Evolutionary conservation across 2,797 vertebrate species (phyloP).

Genomic region (Bovichtus variegatus): DNA sequence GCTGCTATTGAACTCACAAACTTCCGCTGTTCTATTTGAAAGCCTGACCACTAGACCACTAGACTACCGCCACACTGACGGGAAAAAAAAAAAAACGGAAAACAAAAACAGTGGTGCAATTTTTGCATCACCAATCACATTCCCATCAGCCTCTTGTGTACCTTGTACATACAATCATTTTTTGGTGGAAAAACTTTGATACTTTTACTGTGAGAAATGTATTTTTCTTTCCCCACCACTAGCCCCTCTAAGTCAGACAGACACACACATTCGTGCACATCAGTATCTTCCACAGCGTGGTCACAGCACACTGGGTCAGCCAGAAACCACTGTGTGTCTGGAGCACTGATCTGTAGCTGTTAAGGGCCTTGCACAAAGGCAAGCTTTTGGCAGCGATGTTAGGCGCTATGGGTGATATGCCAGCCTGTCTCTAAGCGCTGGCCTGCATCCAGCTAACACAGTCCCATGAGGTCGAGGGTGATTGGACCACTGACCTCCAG

Average conservation of each 20-base stretch:
- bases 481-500: slow-evolving; percentile 64
- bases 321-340: slow-evolving; percentile 64
- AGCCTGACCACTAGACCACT: too few species aligned
- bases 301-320: slow-evolving; percentile 61
- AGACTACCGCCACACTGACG: too few species aligned
- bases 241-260: neutral
- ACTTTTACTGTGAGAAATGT: neutral
- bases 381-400: slow-evolving; percentile 59
- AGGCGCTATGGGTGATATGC: slow-evolving; percentile 60
- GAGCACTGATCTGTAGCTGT: slow-evolving; percentile 70
- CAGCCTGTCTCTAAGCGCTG: slow-evolving; percentile 64
- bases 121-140: too few species aligned
- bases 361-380: slow-evolving; percentile 57
- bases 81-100: too few species aligned
- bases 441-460: slow-evolving; percentile 56
- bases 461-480: slow-evolving; percentile 61
- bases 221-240: neutral
- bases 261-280: neutral
- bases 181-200: neutral
- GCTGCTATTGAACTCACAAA: too few species aligned
- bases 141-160: neutral
- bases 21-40: too few species aligned
- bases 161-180: neutral
- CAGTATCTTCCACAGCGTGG: slow-evolving; percentile 19
- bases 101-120: too few species aligned